phyloP scores from a whole-genome alignment of 2,797 vertebrate genomes.

The Cheirogaleus major region DNA sequence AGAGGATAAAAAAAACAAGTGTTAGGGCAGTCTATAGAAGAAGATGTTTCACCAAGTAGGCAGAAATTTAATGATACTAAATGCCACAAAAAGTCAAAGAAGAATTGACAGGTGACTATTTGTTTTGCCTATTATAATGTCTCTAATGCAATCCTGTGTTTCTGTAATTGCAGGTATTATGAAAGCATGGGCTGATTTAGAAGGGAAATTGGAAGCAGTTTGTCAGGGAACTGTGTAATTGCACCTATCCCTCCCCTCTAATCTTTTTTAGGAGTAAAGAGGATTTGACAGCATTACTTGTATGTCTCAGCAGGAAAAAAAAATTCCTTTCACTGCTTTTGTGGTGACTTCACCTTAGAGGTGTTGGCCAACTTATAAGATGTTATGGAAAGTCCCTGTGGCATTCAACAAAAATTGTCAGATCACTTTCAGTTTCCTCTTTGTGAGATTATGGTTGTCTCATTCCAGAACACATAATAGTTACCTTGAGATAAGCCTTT shows the following conservation, averaged over 20 bases:
- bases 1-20: neutral
- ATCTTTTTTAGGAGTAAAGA: conserved; percentile 3
- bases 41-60: neutral
- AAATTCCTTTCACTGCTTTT: neutral
- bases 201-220: neutral
- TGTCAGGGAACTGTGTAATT: neutral
- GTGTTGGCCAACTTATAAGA: neutral
- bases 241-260: neutral
- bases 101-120: neutral
- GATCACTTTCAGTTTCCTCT: neutral
- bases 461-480: neutral
- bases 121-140: neutral
- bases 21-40: neutral
- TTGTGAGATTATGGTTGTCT: neutral
- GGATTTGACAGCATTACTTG: neutral
- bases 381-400: neutral
- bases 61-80: neutral
- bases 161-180: neutral
- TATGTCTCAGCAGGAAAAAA: neutral
- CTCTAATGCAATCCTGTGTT: neutral
- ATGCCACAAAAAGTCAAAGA: neutral
- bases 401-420: neutral
- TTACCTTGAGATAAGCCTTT: neutral
- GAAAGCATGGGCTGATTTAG: neutral
- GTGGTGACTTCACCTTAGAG: neutral